A percentile compares a stretch with the other conserved stretches of the same genome.
Conservation (phyloP, 2,113 vertebrate species). For the Atlantisia rogersi region DNA sequence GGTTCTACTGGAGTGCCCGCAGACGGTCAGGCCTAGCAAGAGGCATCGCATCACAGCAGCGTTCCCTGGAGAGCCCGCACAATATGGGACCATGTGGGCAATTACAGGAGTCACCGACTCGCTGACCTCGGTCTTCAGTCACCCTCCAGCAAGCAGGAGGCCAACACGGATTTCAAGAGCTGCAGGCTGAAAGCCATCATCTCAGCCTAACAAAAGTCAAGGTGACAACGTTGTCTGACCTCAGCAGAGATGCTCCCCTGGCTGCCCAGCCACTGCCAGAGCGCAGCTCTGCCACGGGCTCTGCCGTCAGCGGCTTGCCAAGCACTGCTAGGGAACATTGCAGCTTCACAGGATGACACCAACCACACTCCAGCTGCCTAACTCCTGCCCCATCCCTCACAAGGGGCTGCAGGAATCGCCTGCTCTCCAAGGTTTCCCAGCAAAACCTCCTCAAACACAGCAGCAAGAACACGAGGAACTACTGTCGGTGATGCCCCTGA, state of each 20-base stretch:
- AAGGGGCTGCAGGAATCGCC: neutral
- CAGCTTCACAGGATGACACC: neutral
- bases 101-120: fast-evolving
- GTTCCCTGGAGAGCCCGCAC: neutral
- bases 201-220: no score
- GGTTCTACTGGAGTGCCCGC: neutral
- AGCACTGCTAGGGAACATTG: fast-evolving
- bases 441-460: neutral
- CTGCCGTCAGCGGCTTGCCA: fast-evolving
- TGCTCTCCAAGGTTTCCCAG: neutral
- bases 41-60: fast-evolving
- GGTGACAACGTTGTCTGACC: neutral
- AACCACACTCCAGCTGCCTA: no score
- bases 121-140: neutral
- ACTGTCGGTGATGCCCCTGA: fast-evolving
- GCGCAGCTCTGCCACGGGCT: neutral
- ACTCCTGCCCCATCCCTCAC: neutral
- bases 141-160: neutral
- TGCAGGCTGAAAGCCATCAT: neutral
- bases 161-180: neutral
- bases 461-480: neutral
- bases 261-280: fast-evolving
- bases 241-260: neutral
- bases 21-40: no score
- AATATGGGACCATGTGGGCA: fast-evolving